Conservation (phyloP, 2,888 invertebrate species). For the Blera fallax region DNA sequence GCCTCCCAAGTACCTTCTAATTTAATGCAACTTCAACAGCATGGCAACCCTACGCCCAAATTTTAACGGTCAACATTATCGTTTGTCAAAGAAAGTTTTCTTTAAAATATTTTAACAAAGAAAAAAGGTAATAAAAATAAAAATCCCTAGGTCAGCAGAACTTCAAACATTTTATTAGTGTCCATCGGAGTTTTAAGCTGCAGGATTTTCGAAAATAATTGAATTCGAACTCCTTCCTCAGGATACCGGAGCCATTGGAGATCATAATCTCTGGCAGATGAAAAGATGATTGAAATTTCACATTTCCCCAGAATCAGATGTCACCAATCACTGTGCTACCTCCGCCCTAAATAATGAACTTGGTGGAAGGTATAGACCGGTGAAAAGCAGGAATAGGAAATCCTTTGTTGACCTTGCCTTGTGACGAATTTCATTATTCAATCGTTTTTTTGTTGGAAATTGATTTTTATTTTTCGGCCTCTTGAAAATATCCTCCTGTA, state of each 20-base stretch:
- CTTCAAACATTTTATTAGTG: not conserved
- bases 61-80: not conserved
- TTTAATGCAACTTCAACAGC: not conserved
- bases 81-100: not conserved
- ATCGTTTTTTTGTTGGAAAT: constrained; percentile 9
- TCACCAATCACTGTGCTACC: not conserved
- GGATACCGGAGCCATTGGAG: not conserved
- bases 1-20: too few relatives aligned
- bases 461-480: not conserved
- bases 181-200: not conserved
- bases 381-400: not conserved
- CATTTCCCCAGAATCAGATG: constrained; percentile 10
- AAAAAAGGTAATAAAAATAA: too few relatives aligned
- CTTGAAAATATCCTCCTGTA: not conserved
- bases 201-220: constrained; percentile 18
- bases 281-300: constrained; percentile 19
- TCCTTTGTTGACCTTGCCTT: constrained; percentile 9
- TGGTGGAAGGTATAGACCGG: not conserved
- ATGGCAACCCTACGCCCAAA: not conserved
- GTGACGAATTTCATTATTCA: constrained; percentile 24
- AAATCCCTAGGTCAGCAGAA: not conserved
- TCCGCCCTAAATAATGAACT: not conserved
- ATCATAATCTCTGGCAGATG: not conserved
- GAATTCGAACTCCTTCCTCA: constrained; percentile 10
- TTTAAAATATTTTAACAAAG: not conserved